A percentile compares a stretch with the other conserved stretches of the same genome.
These are phyloP conservation scores for Spinibarbus caldwelli DNA, from an alignment of 2,797 vertebrate species.

Conservation along the genomic window DNA sequence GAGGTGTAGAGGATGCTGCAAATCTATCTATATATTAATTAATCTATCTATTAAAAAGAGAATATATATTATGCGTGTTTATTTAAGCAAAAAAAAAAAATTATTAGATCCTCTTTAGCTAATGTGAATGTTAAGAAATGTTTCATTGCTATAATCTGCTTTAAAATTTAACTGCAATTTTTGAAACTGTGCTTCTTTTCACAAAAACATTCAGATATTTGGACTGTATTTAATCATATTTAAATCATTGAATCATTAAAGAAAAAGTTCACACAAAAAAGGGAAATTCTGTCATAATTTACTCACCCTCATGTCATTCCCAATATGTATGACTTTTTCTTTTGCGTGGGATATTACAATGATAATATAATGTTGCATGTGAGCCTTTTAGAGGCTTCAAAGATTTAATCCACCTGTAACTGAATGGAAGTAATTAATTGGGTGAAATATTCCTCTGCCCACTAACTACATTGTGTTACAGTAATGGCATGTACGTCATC, in stretches of 20 bases:
- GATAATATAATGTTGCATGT: not conserved
- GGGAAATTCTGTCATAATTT: not conserved
- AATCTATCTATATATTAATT: not conserved
- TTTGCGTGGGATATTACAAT: not conserved
- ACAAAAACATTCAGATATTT: not conserved
- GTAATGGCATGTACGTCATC: not conserved
- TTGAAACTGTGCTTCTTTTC: not conserved
- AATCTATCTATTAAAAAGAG: not conserved
- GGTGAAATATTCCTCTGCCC: not conserved
- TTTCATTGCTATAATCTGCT: not conserved
- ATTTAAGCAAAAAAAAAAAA: not conserved
- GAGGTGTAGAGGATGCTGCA: not conserved
- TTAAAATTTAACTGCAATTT: not conserved
- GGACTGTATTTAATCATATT: not conserved
- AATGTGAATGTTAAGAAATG: not conserved
- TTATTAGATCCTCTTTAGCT: not conserved
- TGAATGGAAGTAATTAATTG: not conserved
- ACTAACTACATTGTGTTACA: not conserved
- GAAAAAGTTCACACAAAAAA: not conserved
- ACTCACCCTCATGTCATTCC: not conserved
- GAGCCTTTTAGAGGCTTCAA: not conserved
- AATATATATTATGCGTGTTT: not conserved
- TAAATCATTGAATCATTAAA: not conserved
- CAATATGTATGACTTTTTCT: not conserved
- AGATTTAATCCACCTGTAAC: not conserved